phyloP scores from a whole-genome alignment of 2,797 vertebrate species.

The Cynodonichthys magdalenae region DNA sequence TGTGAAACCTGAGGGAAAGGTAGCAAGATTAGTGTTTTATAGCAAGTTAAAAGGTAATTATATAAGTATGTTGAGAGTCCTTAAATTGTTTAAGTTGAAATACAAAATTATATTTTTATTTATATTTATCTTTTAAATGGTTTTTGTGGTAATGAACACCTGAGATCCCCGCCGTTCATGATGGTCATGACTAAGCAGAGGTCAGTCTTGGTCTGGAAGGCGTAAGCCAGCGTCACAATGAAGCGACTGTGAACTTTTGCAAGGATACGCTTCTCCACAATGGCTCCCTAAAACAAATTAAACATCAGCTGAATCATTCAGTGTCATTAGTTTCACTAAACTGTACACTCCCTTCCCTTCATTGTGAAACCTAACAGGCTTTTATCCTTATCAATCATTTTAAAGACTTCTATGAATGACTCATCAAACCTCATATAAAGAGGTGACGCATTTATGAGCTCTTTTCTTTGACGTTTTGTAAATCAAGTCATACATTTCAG shows the following conservation, averaged over 20 bases:
- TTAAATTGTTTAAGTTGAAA: too few species aligned
- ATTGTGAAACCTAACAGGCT: background rate
- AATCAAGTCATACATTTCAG: background rate
- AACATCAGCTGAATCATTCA: slow-evolving; percentile 10
- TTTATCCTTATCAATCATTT: background rate
- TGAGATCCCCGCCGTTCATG: slow-evolving; percentile 86
- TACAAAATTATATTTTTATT: too few species aligned
- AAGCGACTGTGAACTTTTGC: slow-evolving; percentile 84
- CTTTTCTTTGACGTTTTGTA: background rate
- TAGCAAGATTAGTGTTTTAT: background rate
- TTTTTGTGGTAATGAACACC: slow-evolving; percentile 52
- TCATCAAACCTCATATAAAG: background rate
- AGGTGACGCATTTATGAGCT: background rate
- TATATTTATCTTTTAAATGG: background rate
- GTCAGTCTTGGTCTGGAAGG: slow-evolving; percentile 84
- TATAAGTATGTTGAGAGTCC: too few species aligned
- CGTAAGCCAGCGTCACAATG: slow-evolving; percentile 81
- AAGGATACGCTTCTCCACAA: slow-evolving; percentile 83
- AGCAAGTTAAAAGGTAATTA: too few species aligned
- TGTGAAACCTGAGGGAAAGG: slow-evolving; percentile 72
- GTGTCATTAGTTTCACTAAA: background rate
- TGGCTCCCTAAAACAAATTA: slow-evolving; percentile 72
- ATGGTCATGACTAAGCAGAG: slow-evolving; percentile 85
- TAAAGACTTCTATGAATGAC: background rate
- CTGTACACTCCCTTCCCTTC: background rate